phyloP scores from a whole-genome alignment of 2,888 invertebrate genomes.

The Bembecia ichneumoniformis region DNA sequence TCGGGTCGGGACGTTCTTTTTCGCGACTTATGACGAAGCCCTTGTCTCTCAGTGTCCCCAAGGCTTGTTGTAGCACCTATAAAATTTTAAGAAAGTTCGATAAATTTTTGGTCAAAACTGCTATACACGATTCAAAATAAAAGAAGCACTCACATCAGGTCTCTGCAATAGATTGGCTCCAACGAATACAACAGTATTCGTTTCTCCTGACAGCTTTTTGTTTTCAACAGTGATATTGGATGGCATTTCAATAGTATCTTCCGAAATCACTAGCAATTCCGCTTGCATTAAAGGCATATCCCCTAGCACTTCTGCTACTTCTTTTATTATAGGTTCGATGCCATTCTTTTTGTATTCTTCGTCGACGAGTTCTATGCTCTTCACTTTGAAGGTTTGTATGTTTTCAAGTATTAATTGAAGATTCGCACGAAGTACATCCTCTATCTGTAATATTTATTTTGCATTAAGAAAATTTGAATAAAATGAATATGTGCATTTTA shows the following conservation, averaged over 20 bases:
- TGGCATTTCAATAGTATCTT: slow-evolving; percentile 60
- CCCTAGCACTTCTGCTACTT: slow-evolving; percentile 72
- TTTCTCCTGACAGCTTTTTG: slow-evolving; percentile 71
- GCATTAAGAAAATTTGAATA: not conserved
- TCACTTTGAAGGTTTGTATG: slow-evolving; percentile 73
- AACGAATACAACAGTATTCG: slow-evolving; percentile 61
- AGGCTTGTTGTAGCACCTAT: slow-evolving; percentile 56
- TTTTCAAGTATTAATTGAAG: slow-evolving; percentile 84
- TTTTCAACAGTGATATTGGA: slow-evolving; percentile 72
- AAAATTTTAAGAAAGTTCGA: not conserved
- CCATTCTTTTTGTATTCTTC: slow-evolving; percentile 62
- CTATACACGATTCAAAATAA: not conserved
- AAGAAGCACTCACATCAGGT: slow-evolving; percentile 41
- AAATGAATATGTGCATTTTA: not conserved
- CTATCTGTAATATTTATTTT: slow-evolving; percentile 25
- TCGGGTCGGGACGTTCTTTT: slow-evolving; percentile 54
- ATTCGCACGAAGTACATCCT: slow-evolving; percentile 72
- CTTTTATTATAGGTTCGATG: slow-evolving; percentile 62
- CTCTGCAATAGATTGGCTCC: slow-evolving; percentile 67
- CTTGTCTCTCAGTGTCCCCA: slow-evolving; percentile 66
- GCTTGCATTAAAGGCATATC: slow-evolving; percentile 80
- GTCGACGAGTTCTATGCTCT: slow-evolving; percentile 67
- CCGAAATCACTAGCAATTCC: slow-evolving; percentile 72
- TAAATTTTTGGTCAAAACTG: not conserved
- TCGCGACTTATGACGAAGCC: slow-evolving; percentile 76